Percentiles rank a stretch among this genome's conserved stretches.
These are phyloP conservation scores for Chrysomallon squamiferum DNA, from an alignment of 1,140 invertebrate species.

Conservation along the genomic window DNA sequence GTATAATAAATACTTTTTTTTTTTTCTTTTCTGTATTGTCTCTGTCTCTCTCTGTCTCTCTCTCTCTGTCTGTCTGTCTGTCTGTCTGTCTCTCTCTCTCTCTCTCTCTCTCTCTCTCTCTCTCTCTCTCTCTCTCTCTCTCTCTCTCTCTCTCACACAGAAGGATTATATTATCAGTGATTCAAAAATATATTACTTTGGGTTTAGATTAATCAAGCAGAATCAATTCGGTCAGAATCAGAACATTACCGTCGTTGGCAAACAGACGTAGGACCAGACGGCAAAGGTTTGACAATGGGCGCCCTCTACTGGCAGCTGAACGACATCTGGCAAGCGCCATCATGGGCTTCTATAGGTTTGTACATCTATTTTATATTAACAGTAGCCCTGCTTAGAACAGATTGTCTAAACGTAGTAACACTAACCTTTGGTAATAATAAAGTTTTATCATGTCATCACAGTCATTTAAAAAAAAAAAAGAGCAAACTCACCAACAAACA, in stretches of 20 bases:
- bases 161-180: no score
- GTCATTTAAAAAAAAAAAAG: background rate
- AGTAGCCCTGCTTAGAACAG: background rate
- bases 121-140: no score
- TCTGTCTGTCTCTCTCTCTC: no score
- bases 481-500: background rate
- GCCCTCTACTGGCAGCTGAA: conserved; percentile 99
- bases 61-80: no score
- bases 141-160: no score
- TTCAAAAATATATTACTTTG: no score
- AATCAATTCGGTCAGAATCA: conserved; percentile 85
- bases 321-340: conserved; percentile 97
- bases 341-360: conserved; percentile 74
- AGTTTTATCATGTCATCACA: background rate
- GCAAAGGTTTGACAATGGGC: conserved; percentile 77
- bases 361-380: background rate
- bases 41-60: no score
- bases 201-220: conserved; percentile 80
- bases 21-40: no score
- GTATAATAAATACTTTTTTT: no score
- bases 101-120: no score
- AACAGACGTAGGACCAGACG: conserved; percentile 52
- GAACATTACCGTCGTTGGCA: conserved; percentile 83
- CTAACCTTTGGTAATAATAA: background rate
- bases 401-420: background rate